Evolutionary conservation across 2,113 vertebrate genomes (phyloP), one percentile per base, ranked within the genome.

Genomic region (Natator depressus): DNA sequence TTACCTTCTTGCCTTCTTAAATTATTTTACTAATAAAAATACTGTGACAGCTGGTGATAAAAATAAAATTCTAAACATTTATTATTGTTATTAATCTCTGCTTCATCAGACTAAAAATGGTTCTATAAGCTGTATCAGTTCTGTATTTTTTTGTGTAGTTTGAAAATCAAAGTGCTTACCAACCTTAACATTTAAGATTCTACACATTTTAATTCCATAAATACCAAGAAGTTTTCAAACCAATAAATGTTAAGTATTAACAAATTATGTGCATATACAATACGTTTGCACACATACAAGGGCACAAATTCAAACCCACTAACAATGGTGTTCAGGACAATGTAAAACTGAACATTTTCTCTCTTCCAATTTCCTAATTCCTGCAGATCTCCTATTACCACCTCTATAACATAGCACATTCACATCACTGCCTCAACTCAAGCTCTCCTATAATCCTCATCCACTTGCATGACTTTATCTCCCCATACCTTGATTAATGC

Each of bases 161-260:
- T 53, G 54, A 87, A 83, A 87, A 83, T 16, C 51, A 27, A 80
- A 80, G 17, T 42, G 46, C 82, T 91, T 49, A 76, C 24, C 25
- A 16, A 53, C 29, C n/a, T 13, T 53, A 82, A 91, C 42, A 22
- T 8, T 27, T 84, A 53, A 91, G 86, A 3, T 47, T 6, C 86
- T 82, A 88, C 3, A 50, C 49, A 82, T 91, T 84, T 91, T 79
- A 92, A 92, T 86, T 95, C 35, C 47, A 91, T 82, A 89, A 94
- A 80, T 49, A 49, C 1, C 89, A 8, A 80, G 65, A 62, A 93
- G 12, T 2, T 90, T 84, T 84, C 88, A 13, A 88, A 82, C 62
- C 91, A 76, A 6, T 19, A 46, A 8, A 50, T 31, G 38, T 0
- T 54, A 65, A 72, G 42, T 93, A 86, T 90, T 55, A 95, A 50